Evolutionary conservation across 2,113 vertebrate genomes (phyloP), one percentile per base, ranked within the genome.

Genomic region (Sorex araneus): DNA sequence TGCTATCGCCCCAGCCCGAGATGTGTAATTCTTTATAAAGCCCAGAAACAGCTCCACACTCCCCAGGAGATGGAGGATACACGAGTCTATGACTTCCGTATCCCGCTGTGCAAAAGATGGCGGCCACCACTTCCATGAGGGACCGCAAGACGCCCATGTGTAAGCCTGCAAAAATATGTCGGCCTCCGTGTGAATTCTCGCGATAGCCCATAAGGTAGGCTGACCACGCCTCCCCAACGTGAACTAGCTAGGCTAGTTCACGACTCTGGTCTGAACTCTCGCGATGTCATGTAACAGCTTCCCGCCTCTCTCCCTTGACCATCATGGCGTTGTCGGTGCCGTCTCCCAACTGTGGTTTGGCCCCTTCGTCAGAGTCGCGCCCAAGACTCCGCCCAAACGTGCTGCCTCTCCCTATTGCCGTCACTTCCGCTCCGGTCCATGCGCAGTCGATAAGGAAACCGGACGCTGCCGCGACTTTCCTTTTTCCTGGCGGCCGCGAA

Each of bases 391-490:
- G 50, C 30, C 54, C 8, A 28, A 15, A 8, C 9, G 7, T 3
- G 21, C 11, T 2, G 0, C 0, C 21, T 19, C 30, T 19, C 66
- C 91, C 27, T 36, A 2, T 12, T 12, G n/a, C 1, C 94, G 92
- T 94, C 94, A 96, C 87, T 94, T 96, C 97, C 97, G 78, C 50
- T 50, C 4, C 2, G 0, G 93, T 13, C 83, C 91, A 54, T 85
- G 84, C n/a, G 70, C 28, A 13, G n/a, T 40, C 18, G 19, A 78
- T 95, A 94, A 97, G 95, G 90, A 93, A 94, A 74, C 78, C 67
- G 60, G 75, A 36, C 11, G 64, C 6, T 0, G 0, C 1, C 0
- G 1, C 0, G 0, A 0, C 45, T 66, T 18, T 69, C 91, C 8
- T 93, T 95, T 95, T 47, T 47, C 7, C 80, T 8, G 66, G 67